Percentiles rank a stretch among this genome's conserved stretches.
Evolutionary conservation across 2,113 vertebrate genomes (phyloP).

Genomic region (Galeopterus variegatus): DNA sequence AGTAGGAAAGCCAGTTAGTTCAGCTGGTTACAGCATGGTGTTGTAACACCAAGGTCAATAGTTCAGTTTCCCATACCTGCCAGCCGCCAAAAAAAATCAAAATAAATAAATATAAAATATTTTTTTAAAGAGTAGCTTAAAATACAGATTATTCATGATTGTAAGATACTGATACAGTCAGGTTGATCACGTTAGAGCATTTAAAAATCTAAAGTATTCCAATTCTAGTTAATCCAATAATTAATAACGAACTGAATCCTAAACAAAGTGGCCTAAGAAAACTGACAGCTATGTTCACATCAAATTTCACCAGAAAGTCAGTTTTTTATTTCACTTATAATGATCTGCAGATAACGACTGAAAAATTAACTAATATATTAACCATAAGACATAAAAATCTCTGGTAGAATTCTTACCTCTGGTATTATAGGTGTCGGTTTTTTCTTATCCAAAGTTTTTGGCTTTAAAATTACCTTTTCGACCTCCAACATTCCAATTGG

Average conservation of each 20-base stretch:
- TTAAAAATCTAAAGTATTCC: conserved; percentile 37
- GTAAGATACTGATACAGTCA: neutral
- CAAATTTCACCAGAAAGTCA: conserved; percentile 9
- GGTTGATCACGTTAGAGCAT: neutral
- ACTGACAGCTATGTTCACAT: neutral
- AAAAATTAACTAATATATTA: conserved; percentile 51
- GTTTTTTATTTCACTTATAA: neutral
- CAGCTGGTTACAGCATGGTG: too few species aligned
- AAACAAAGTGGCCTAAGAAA: neutral
- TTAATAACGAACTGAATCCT: conserved; percentile 20
- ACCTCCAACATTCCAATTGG: conserved; percentile 95
- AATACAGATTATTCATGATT: neutral
- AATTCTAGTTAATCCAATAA: conserved; percentile 22
- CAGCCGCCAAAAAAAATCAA: too few species aligned
- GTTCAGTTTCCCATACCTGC: too few species aligned
- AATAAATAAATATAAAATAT: neutral
- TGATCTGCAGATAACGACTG: neutral
- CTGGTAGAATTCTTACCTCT: conserved; percentile 91
- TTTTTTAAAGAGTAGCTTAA: conserved; percentile 6
- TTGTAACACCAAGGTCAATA: too few species aligned
- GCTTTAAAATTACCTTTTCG: conserved; percentile 96
- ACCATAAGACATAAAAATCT: neutral
- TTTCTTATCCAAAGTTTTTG: conserved; percentile 94
- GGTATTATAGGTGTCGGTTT: conserved; percentile 94
- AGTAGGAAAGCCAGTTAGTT: too few species aligned